phyloP scores from a whole-genome alignment of 1,140 invertebrate genomes.

The Nasonia vitripennis region DNA sequence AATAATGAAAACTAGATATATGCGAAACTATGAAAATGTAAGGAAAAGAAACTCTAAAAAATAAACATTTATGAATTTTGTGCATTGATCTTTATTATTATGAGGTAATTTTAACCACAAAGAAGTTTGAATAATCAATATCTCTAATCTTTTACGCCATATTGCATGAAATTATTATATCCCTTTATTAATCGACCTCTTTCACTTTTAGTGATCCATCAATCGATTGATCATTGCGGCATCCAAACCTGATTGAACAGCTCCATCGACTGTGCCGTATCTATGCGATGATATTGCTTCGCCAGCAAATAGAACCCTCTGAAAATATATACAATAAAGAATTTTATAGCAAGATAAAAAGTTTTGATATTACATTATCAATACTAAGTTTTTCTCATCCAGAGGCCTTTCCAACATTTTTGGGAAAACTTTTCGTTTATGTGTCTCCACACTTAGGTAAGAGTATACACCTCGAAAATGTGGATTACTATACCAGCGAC shows the following conservation, averaged over 20 bases:
- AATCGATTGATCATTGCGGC: slow-evolving; percentile 83
- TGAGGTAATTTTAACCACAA: too few species aligned
- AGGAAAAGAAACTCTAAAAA: too few species aligned
- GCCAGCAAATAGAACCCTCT: slow-evolving; percentile 79
- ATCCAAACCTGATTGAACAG: slow-evolving; percentile 83
- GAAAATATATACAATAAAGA: slow-evolving; percentile 37
- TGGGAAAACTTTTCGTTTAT: slow-evolving; percentile 50
- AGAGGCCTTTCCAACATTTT: slow-evolving; percentile 56
- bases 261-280: slow-evolving; percentile 86
- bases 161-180: too few species aligned
- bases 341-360: slow-evolving; percentile 8
- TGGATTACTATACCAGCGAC: slow-evolving; percentile 82
- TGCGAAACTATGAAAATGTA: too few species aligned
- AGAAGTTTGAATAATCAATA: too few species aligned
- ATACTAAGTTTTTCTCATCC: slow-evolving; percentile 29
- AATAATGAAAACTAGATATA: too few species aligned
- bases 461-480: slow-evolving; percentile 82
- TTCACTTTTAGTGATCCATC: slow-evolving; percentile 60
- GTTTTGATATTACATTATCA: background rate
- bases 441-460: slow-evolving; percentile 76
- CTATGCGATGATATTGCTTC: slow-evolving; percentile 80
- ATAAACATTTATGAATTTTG: too few species aligned
- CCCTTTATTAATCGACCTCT: too few species aligned
- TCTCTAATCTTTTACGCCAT: too few species aligned
- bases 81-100: too few species aligned